Base-by-base conservation (phyloP, 2,113 vertebrate species). In the Gorilla gorilla region DNA sequence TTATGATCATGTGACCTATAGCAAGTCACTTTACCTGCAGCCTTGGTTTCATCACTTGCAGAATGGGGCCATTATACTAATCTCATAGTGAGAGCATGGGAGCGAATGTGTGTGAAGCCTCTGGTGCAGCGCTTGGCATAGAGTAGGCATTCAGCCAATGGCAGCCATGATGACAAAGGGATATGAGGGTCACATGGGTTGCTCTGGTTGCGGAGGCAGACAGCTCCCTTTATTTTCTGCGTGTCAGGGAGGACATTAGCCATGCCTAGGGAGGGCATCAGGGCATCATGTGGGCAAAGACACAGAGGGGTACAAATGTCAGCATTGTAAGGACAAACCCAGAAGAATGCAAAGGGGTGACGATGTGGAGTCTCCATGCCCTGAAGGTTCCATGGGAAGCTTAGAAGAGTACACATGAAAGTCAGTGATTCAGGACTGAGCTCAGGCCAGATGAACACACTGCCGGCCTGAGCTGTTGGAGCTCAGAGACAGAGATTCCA, bases 101-200 rank as follows among this genome's bases (percentile, higher is more conserved):
- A 89, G 6, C 13, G 22, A 27, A 2, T 10, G 6, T 4, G 20
- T 32, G 9, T 2, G 35, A 73, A 52, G 45, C 17, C 40, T 16
- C 30, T 30, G 50, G 55, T 0, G 2, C 1, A 35, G 68, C 6
- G 17, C n/a, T 72, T n/a, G 35, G 38, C 27, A 9, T 1, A 1
- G 1, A 32, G 20, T 5, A 59, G 35, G 50, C 23, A 5, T 32
- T 38, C 27, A 6, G 8, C 8, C 30, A 59, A 9, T 13, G 40
- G 22, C 10, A 16, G 32, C 0, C 22, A 7, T 14, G 48, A 7
- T 75, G 8, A 8, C 45, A 57, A 45, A 76, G 35, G 45, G 25
- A 13, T 17, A 7, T 11, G 2, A 68, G 90, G 17, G 45, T 52
- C 8, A 1, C 0, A 17, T 8, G 40, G 50, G 73, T 38, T 84